phyloP scores from a whole-genome alignment of 2,797 vertebrate genomes.

The Odontamblyopus lacepedii region DNA sequence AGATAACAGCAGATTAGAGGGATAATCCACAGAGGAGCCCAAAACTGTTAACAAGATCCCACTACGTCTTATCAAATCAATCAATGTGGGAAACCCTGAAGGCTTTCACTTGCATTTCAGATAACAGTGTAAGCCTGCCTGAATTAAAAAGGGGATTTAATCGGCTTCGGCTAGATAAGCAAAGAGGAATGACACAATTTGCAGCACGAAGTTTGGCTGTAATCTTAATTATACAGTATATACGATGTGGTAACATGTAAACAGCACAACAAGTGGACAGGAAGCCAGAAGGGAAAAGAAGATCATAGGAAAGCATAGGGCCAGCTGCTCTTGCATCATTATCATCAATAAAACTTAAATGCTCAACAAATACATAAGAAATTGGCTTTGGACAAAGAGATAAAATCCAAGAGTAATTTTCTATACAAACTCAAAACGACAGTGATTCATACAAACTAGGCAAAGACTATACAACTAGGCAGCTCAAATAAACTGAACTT shows the following conservation, averaged over 20 bases:
- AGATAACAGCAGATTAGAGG: conserved; percentile 50
- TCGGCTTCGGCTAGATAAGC: background rate
- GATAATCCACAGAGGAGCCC: conserved; percentile 35
- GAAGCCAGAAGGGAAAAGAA: background rate
- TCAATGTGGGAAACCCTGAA: conserved; percentile 10
- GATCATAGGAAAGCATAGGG: background rate
- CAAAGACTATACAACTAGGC: no score
- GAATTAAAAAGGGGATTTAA: conserved; percentile 1
- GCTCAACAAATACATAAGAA: background rate
- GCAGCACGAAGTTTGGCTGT: no score
- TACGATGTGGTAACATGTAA: background rate
- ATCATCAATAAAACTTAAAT: no score
- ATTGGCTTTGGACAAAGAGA: background rate
- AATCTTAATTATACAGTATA: background rate
- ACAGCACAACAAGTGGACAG: background rate
- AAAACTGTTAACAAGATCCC: conserved; percentile 26
- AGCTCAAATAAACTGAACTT: no score
- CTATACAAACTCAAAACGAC: background rate
- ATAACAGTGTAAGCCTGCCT: background rate
- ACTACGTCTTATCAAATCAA: conserved; percentile 31
- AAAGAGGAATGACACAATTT: background rate
- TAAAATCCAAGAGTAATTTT: background rate
- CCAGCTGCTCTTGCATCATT: background rate
- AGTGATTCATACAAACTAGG: background rate
- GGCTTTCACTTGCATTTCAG: background rate